Conservation (phyloP, 1,140 invertebrate species). For the Temnothorax nylanderi region DNA sequence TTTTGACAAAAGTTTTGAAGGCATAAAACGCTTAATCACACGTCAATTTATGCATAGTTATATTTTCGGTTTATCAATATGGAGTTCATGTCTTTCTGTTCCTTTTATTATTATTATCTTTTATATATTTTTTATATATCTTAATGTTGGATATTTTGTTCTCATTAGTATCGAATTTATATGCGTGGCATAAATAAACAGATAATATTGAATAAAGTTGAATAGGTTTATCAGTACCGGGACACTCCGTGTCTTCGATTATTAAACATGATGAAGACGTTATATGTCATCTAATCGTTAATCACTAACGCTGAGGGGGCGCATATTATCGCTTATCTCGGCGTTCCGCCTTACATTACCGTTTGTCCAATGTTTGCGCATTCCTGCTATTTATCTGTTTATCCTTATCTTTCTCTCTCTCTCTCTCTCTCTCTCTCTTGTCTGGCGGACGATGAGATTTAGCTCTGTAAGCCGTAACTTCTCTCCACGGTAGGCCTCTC, state of each 20-base stretch:
- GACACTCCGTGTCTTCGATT: background rate
- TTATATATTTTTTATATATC: no score
- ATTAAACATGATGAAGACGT: slow-evolving; percentile 10
- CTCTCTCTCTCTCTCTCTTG: background rate
- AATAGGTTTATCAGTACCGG: background rate
- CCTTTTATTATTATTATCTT: background rate
- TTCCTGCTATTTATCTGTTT: slow-evolving; percentile 41
- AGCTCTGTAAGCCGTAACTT: slow-evolving; percentile 10
- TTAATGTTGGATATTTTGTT: background rate
- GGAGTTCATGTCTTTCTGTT: background rate
- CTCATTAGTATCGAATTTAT: background rate
- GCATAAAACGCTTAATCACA: background rate
- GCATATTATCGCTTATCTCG: slow-evolving; percentile 31
- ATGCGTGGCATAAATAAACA: background rate
- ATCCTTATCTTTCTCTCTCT: background rate
- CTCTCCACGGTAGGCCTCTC: slow-evolving; percentile 1
- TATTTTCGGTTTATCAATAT: background rate
- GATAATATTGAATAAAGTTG: background rate
- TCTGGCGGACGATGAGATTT: background rate
- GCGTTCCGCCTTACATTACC: background rate
- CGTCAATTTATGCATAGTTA: slow-evolving; percentile 4
- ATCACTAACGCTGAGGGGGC: slow-evolving; percentile 4
- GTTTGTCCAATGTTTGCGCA: slow-evolving; percentile 39
- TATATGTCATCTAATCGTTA: slow-evolving; percentile 22
- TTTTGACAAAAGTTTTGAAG: background rate